Evolutionary conservation across 2,113 vertebrate species (phyloP).

Genomic region (Plestiodon gilberti): DNA sequence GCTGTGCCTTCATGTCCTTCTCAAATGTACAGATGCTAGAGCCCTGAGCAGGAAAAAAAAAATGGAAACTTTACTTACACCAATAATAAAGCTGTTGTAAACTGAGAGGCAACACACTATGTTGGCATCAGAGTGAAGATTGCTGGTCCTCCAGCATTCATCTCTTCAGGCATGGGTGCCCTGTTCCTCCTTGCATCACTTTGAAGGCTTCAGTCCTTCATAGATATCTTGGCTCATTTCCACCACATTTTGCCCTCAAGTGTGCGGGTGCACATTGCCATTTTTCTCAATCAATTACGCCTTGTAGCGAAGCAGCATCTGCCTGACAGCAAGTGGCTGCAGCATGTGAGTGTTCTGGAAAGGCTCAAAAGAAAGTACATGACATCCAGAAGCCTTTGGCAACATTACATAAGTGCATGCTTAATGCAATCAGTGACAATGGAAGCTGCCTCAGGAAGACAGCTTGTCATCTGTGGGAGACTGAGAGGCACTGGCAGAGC

Average conservation of each 20-base stretch:
- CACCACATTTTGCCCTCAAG: not conserved
- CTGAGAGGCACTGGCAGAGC: not conserved
- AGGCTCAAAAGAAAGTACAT: not conserved
- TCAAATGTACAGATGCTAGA: not conserved
- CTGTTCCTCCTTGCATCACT: not conserved
- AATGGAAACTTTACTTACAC: not conserved
- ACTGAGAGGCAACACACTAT: not conserved
- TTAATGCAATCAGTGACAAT: not conserved
- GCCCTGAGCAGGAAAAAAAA: not conserved
- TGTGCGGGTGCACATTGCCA: not conserved
- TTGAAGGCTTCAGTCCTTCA: not conserved
- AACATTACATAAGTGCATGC: not conserved
- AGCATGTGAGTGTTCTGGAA: no score
- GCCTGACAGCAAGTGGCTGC: not conserved
- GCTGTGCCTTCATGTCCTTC: not conserved
- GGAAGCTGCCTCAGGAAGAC: not conserved
- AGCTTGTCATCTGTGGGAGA: not conserved
- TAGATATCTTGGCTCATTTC: not conserved
- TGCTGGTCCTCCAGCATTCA: not conserved
- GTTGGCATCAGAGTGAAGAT: not conserved
- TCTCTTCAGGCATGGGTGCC: not conserved
- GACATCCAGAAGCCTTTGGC: not conserved
- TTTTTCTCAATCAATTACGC: not conserved
- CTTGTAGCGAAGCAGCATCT: not conserved
- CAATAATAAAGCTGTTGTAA: not conserved